phyloP scores from a whole-genome alignment of 2,797 vertebrate species.

The Sebastes nivosus region DNA sequence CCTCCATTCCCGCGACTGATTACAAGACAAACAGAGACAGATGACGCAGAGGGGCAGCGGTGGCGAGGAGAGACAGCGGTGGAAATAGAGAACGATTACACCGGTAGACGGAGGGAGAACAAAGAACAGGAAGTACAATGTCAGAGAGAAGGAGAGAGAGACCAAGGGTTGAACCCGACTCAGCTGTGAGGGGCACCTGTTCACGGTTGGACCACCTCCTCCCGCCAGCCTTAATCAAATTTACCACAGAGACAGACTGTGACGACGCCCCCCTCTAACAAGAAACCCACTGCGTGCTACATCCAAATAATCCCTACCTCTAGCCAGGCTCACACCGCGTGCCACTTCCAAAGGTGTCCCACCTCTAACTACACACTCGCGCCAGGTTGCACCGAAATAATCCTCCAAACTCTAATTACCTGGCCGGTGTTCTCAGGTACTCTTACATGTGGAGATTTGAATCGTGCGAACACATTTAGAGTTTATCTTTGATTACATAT shows the following conservation, averaged over 20 bases:
- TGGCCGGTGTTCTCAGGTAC: slow-evolving; percentile 4
- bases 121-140: slow-evolving; percentile 61
- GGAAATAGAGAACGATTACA: slow-evolving; percentile 60
- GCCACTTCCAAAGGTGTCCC: slow-evolving; percentile 66
- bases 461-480: background rate
- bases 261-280: slow-evolving; percentile 74
- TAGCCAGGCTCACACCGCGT: slow-evolving; percentile 59
- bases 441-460: slow-evolving; percentile 17
- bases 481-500: background rate
- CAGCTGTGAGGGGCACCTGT: slow-evolving; percentile 85
- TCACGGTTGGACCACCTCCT: slow-evolving; percentile 76
- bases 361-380: slow-evolving; percentile 49
- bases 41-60: slow-evolving; percentile 35
- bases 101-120: slow-evolving; percentile 54
- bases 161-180: slow-evolving; percentile 66
- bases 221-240: slow-evolving; percentile 83
- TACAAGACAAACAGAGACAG: slow-evolving; percentile 58
- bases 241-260: slow-evolving; percentile 79
- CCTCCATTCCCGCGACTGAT: slow-evolving; percentile 43
- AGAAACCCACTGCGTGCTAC: slow-evolving; percentile 76
- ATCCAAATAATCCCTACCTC: slow-evolving; percentile 75
- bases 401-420: slow-evolving; percentile 56
- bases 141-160: slow-evolving; percentile 49
- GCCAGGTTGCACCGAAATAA: slow-evolving; percentile 51
- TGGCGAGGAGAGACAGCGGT: slow-evolving; percentile 36